Percentiles rank a stretch among this genome's conserved stretches.
These are phyloP conservation scores for Daboia siamensis DNA, from an alignment of 2,113 vertebrate genomes.

Conservation along the genomic window DNA sequence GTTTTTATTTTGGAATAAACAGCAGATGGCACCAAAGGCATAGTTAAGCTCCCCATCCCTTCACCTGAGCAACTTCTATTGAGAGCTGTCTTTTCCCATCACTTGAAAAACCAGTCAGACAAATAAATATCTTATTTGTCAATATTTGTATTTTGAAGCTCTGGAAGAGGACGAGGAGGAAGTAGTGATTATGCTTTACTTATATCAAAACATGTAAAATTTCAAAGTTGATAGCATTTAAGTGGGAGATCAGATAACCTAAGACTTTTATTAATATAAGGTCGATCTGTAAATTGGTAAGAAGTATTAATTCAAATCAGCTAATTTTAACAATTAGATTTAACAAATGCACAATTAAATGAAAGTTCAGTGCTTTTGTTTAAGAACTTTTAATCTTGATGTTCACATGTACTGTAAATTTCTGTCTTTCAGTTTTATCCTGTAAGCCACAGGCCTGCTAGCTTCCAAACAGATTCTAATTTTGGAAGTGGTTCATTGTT, in stretches of 20 bases:
- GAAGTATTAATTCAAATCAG: neutral
- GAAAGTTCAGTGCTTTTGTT: neutral
- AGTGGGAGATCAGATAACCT: neutral
- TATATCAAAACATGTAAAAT: neutral
- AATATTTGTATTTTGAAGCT: neutral
- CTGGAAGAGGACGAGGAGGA: neutral
- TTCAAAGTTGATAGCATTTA: neutral
- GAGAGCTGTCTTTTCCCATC: neutral
- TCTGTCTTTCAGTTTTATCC: neutral
- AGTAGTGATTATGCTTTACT: neutral
- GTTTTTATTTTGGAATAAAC: conserved; percentile 14
- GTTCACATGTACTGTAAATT: neutral
- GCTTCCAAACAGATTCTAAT: neutral
- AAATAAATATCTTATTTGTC: neutral
- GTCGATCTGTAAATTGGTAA: neutral
- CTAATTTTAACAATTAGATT: neutral
- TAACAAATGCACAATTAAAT: neutral
- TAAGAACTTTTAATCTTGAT: neutral
- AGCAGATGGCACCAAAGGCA: conserved; percentile 62
- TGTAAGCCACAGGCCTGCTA: neutral
- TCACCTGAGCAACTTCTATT: neutral
- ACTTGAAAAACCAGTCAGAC: neutral
- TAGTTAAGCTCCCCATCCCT: conserved; percentile 24
- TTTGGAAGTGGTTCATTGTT: neutral
- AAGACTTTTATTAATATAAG: neutral